A percentile compares a stretch with the other conserved stretches of the same genome.
These are phyloP conservation scores for Chrysopilus asiliformis DNA, from an alignment of 2,888 invertebrate genomes.

Conservation along the genomic window DNA sequence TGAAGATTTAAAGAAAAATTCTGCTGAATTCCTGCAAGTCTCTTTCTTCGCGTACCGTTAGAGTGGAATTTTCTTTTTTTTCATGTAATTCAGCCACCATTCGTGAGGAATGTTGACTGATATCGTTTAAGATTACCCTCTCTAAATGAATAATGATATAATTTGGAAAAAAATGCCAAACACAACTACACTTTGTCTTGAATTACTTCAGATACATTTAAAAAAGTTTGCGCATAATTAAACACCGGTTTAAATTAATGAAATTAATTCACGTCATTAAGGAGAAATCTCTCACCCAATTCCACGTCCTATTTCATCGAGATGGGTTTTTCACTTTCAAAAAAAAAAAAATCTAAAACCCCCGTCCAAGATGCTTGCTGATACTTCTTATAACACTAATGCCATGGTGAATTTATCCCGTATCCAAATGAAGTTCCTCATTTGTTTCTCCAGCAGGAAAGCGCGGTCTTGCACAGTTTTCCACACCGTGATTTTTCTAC, in stretches of 20 bases:
- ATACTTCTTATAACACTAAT: no score
- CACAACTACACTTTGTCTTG: slow-evolving; percentile 14
- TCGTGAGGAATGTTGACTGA: no score
- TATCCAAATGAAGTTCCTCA: not conserved
- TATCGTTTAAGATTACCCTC: no score
- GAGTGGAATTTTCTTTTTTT: no score
- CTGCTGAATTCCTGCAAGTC: no score
- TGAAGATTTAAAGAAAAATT: no score
- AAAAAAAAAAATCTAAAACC: not conserved
- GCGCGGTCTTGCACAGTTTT: no score
- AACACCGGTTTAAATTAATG: slow-evolving; percentile 16
- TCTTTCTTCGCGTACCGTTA: no score
- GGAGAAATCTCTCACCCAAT: slow-evolving; percentile 13
- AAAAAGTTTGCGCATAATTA: slow-evolving; percentile 16
- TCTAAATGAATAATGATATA: slow-evolving; percentile 13
- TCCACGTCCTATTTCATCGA: not conserved
- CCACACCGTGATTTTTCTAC: no score
- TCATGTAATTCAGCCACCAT: no score
- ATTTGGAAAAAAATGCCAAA: slow-evolving; percentile 15
- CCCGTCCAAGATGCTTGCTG: slow-evolving; percentile 5
- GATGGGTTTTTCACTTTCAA: not conserved
- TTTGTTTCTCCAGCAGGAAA: not conserved
- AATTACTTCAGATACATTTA: slow-evolving; percentile 15
- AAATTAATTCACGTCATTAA: slow-evolving; percentile 16
- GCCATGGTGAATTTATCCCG: no score